phyloP scores from a whole-genome alignment of 2,113 vertebrate species.

The Atrichornis clamosus region DNA sequence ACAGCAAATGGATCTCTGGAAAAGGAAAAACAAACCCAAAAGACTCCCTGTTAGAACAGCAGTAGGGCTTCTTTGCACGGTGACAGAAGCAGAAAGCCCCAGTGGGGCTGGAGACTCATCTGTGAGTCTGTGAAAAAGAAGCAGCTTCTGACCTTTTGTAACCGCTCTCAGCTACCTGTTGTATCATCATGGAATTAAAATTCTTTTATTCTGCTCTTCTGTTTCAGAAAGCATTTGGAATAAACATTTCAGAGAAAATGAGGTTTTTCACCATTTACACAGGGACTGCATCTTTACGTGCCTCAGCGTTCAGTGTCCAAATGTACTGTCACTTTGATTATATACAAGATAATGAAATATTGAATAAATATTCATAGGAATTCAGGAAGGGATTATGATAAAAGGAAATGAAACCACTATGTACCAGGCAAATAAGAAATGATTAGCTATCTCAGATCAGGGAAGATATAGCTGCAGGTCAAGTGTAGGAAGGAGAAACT shows the following conservation, averaged over 20 bases:
- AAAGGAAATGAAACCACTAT: neutral
- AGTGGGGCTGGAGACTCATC: neutral
- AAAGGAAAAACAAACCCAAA: neutral
- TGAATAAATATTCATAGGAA: constrained; percentile 32
- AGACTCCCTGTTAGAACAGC: neutral
- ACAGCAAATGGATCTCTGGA: neutral
- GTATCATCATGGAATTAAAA: neutral
- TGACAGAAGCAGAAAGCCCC: neutral
- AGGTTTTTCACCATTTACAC: neutral
- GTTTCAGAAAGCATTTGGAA: constrained; percentile 1
- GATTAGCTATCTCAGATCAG: neutral
- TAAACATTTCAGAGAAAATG: constrained; percentile 24
- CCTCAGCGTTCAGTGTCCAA: neutral
- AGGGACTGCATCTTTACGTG: neutral
- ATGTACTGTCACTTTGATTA: constrained; percentile 19
- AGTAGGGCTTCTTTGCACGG: neutral
- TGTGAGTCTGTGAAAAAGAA: neutral
- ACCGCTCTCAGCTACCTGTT: neutral
- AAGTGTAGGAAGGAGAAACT: neutral
- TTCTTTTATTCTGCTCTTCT: neutral
- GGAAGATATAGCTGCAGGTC: neutral
- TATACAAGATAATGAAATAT: neutral
- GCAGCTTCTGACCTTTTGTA: constrained; percentile 17
- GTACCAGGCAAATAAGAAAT: neutral
- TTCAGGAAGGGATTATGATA: neutral